Evolutionary conservation across 2,888 invertebrate species (phyloP), one percentile per base, ranked within the genome.

Genomic region (Microctonus brassicae): DNA sequence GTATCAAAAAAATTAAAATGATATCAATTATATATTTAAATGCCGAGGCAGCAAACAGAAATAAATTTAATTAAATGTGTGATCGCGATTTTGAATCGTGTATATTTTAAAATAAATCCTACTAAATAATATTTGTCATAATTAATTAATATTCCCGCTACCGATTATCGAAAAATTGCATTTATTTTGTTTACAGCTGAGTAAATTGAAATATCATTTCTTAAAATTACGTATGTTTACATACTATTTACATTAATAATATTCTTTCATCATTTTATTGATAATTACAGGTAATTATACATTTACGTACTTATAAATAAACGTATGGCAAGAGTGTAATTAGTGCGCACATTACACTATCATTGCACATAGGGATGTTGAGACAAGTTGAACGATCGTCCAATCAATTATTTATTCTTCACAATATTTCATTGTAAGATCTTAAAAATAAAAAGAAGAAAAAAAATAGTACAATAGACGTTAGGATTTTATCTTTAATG

Each of bases 21-120:
- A 29, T 29, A 1, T 13, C 17, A 58, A 17, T 34, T 3, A 17
- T 29, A 17, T 20, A 10, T 29, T 29, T 58, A 33, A 29, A 17
- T 29, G 34, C n/a, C 33, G 58, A 17, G 58, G n/a, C 34, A 9
- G n/a, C 24, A 11, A 55, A 1, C 11, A n/a, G 33, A 22, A 55
- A 72, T 72, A 20, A 53, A 57, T 4, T 22, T 57, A 11, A 47
- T 42, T 13, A 29, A 68, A 58, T 81, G 82, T 84, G 83, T 82
- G 84, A 84, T 83, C 77, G 78, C 80, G 80, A 82, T 83, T 84
- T 78, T 81, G 13, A 83, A 82, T 77, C 81, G 72, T 85, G 85
- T 86, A 86, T 85, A 86, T 86, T 86, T 86, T 85, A 86, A 85
- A 83, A 83, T 79, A 80, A 82, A 83, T 36, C 34, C 9, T 58